Percentiles rank a stretch among this genome's conserved stretches.
Evolutionary conservation across 2,113 vertebrate genomes (phyloP).

Genomic region (Hoplias malabaricus): DNA sequence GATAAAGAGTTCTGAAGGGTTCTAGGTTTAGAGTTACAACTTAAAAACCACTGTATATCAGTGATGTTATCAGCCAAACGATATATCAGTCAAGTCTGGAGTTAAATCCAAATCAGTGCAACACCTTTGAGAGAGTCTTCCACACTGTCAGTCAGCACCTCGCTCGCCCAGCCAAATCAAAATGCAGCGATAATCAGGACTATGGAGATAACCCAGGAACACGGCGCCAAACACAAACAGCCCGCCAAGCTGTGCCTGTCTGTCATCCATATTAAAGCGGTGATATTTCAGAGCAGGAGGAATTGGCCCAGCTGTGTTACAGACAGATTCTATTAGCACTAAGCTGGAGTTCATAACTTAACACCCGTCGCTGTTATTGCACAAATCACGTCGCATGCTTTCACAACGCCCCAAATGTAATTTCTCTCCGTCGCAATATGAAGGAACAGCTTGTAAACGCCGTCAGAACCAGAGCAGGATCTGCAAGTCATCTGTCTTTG

Average conservation of each 20-base stretch:
- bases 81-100: too few relatives aligned
- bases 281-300: slow-evolving; percentile 62
- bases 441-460: neutral
- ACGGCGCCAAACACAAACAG: slow-evolving; percentile 5
- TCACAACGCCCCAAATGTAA: slow-evolving; percentile 11
- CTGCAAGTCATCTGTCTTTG: neutral
- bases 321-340: slow-evolving; percentile 32
- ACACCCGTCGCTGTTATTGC: neutral
- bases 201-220: slow-evolving; percentile 61
- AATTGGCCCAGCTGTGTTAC: slow-evolving; percentile 47
- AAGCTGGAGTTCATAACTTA: slow-evolving; percentile 8
- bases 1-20: neutral
- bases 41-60: too few relatives aligned
- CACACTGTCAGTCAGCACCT: slow-evolving; percentile 67
- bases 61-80: too few relatives aligned
- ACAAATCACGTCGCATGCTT: neutral
- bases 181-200: slow-evolving; percentile 64
- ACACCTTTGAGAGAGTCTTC: slow-evolving; percentile 46
- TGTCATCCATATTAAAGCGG: slow-evolving; percentile 58
- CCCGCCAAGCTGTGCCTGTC: slow-evolving; percentile 50
- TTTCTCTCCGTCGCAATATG: neutral
- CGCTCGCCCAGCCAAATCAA: slow-evolving; percentile 63
- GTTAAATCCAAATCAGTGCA: too few relatives aligned
- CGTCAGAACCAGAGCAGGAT: neutral
- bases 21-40: too few relatives aligned